Percentiles rank a stretch among this genome's conserved stretches.
phyloP scores from a whole-genome alignment of 2,797 vertebrate genomes.

The Lates japonicus region DNA sequence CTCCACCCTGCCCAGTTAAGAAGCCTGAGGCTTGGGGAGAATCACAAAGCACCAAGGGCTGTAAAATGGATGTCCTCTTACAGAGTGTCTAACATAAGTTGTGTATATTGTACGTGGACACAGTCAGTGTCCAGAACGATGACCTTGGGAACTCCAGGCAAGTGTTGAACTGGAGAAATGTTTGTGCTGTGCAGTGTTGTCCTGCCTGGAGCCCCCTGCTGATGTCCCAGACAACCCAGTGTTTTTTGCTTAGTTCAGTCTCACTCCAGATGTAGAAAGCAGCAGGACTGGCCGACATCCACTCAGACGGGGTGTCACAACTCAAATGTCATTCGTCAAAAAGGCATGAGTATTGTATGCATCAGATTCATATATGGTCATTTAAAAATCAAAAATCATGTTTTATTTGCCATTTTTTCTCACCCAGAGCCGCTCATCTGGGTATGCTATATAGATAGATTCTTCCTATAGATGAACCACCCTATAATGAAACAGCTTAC shows the following conservation, averaged over 20 bases:
- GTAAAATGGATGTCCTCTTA: constrained; percentile 7
- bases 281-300: constrained; percentile 41
- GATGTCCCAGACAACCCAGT: constrained; percentile 58
- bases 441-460: not conserved
- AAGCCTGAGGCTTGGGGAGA: not conserved
- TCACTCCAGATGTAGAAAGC: constrained; percentile 60
- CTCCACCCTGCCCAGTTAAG: not conserved
- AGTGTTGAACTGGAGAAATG: constrained; percentile 37
- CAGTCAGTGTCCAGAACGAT: constrained; percentile 24
- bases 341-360: not conserved
- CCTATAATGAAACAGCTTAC: not conserved
- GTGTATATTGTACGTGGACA: constrained; percentile 14
- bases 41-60: not conserved
- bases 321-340: not conserved
- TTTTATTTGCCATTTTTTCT: not conserved
- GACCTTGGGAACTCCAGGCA: constrained; percentile 32
- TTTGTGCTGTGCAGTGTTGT: constrained; percentile 31
- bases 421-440: not conserved
- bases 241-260: constrained; percentile 37
- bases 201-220: constrained; percentile 52
- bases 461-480: not conserved
- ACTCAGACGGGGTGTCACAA: constrained; percentile 5
- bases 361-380: not conserved
- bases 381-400: not conserved
- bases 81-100: constrained; percentile 6